Conservation (phyloP, 1,140 invertebrate genomes). For the Thaumetopoea pityocampa region DNA sequence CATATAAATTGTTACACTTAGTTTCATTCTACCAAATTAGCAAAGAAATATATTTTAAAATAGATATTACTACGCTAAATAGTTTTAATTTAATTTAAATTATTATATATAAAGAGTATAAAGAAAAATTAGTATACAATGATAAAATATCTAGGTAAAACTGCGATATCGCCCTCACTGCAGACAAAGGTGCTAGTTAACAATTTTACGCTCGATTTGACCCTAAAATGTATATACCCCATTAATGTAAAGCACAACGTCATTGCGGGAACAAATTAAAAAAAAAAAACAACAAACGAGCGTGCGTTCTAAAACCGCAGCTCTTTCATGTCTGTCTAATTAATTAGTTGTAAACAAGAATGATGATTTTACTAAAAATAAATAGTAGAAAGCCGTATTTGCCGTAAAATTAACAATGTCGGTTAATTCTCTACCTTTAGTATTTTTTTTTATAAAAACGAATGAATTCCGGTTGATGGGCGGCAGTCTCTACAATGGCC, state of each 20-base stretch:
- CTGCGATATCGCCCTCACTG: slow-evolving; percentile 32
- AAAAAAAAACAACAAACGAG: slow-evolving; percentile 31
- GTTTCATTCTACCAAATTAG: no score
- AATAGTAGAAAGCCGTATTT: slow-evolving; percentile 57
- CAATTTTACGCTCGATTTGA: slow-evolving; percentile 71
- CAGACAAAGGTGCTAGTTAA: slow-evolving; percentile 35
- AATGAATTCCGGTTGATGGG: slow-evolving; percentile 37
- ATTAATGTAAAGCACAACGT: slow-evolving; percentile 34
- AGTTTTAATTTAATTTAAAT: no score
- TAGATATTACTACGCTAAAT: no score
- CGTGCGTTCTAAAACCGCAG: slow-evolving; percentile 25
- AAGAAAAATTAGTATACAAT: no score
- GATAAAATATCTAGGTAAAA: slow-evolving; percentile 9
- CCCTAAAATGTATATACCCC: slow-evolving; percentile 35
- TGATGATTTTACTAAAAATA: slow-evolving; percentile 69
- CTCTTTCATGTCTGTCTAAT: slow-evolving; percentile 59
- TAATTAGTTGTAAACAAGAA: slow-evolving; percentile 71
- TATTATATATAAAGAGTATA: no score
- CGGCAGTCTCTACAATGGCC: slow-evolving; percentile 36
- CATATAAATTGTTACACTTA: no score
- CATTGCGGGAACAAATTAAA: slow-evolving; percentile 34
- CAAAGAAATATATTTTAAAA: no score
- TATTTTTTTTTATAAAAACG: slow-evolving; percentile 38
- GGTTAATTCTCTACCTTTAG: slow-evolving; percentile 42
- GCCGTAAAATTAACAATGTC: slow-evolving; percentile 56